Base-by-base conservation (phyloP, 2,888 invertebrate species). In the Galerucella calmariensis region DNA sequence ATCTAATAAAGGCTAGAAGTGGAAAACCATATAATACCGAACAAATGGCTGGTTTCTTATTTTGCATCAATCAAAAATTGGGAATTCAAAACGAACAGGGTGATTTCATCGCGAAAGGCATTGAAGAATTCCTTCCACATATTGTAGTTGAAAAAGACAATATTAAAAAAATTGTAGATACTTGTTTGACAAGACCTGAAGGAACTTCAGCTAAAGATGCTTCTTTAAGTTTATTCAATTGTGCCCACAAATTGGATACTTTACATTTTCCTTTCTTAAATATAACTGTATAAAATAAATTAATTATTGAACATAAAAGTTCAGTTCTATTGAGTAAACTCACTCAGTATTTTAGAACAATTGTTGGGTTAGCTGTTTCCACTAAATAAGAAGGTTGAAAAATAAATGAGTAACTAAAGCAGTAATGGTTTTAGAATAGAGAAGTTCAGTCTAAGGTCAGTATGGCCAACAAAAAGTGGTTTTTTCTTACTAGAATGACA, bases 91-190 rank as follows among this genome's bases (percentile, higher is more conserved):
- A 61, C 27, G 9, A 61, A 4, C 16, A 61, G 6, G 61, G 61
- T 24, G 53, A 62, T 53, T 68, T 63, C 68, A 53, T 53, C 62
- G 41, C 27, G 41, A 24, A 73, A 62, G 61, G 51, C 27, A 10
- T 56, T 46, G 53, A 12, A 53, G 14, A 69, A 59, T 46, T 68
- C 56, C 48, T 62, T 24, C 53, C 48, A 63, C 41, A 53, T 56
- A 4, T 61, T 10, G 61, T 35, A 10, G 11, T 10, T 61, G 35
- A 11, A 1, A 9, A 61, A 14, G 24, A 14, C 14, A 11, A 61
- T 35, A 24, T 35, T 61, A 24, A 11, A 12, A 35, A 6, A 61
- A 61, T 61, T 27, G 14, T 27, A 2, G 14, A 24, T 12, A 35
- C 1, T 24, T 61, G 35, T 61, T 20, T 8, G 24, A 35, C 4